Percentiles rank a stretch among this genome's conserved stretches.
These are phyloP conservation scores for Campoplex nolae DNA, from an alignment of 2,888 invertebrate species.

Conservation along the genomic window DNA sequence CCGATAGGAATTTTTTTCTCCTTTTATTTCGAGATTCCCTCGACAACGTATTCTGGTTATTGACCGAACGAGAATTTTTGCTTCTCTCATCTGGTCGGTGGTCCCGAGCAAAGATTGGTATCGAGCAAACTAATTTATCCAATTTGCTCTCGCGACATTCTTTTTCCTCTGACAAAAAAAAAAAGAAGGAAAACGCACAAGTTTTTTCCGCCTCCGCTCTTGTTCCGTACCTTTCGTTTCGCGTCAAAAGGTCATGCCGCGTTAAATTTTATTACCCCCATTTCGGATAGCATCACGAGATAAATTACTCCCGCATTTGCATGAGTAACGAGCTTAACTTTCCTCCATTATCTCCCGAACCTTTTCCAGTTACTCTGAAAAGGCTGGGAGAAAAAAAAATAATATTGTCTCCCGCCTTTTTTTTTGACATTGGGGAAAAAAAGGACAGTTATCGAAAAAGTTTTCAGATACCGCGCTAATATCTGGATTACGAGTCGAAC, in stretches of 20 bases:
- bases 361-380: background rate
- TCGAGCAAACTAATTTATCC: background rate
- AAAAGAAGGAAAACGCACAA: background rate
- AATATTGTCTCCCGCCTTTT: background rate
- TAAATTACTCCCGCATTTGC: slow-evolving; percentile 11
- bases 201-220: background rate
- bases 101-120: background rate
- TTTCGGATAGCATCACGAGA: background rate
- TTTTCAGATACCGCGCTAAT: background rate
- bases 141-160: background rate
- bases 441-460: background rate
- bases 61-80: background rate
- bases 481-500: background rate
- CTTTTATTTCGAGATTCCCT: background rate
- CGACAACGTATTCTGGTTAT: background rate
- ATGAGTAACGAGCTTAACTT: slow-evolving; percentile 20
- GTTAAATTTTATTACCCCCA: slow-evolving; percentile 1
- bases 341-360: slow-evolving; percentile 2
- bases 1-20: no score
- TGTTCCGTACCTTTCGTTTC: slow-evolving; percentile 9
- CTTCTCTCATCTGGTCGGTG: background rate
- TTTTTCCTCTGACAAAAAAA: background rate
- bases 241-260: slow-evolving; percentile 16
- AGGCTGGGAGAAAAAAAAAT: background rate
- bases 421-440: background rate